Base-by-base conservation (phyloP, 2,797 vertebrate species). In the Prionace glauca region DNA sequence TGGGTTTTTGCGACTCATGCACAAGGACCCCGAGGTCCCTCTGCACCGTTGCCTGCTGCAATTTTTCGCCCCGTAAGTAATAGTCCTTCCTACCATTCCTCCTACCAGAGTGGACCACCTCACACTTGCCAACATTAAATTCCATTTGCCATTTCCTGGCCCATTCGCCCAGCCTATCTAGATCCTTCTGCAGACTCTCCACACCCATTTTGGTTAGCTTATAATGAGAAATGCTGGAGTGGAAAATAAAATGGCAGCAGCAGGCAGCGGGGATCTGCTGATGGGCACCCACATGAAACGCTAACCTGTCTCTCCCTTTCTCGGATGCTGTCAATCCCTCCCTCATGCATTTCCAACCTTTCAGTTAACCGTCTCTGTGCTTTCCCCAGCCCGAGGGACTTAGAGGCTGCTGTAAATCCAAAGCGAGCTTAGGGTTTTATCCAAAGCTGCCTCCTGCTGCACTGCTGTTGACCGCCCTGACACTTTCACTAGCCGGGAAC, bases 261-360 rank as follows among this genome's bases (percentile, higher is more conserved):
- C 1, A 11, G 1, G 22, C n/a, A 41, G 62, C 20, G n/a, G 62
- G 12, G 65, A 65, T 69, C 18, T 36, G 22, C n/a, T 69, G 62
- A 69, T 69, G 90, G 90, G 65, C 36, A 2, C 65, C 90, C 90
- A 92, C 9, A 9, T 18, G 90, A 92, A 92, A 92, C 65, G 11
- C 41, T 92, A 67, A 92, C 90, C n/a, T 92, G 90, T 69, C 90
- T 92, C 22, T 69, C n/a, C 36, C n/a, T 92, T 11, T 92, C 90
- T 41, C 16, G 90, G 65, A 10, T 41, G 65, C 90, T 69, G 90
- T 69, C 62, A 92, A 20, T 69, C 90, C 20, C 50, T 5, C 50
- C 41, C 56, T 7, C 90, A 24, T 10, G 36, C 36, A 69, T 67
- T 69, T 69, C 62, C 90, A 92, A 69, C 24, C 90, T 92, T 69